Evolutionary conservation across 2,113 vertebrate species (phyloP), one percentile per base, ranked within the genome.

Genomic region (Nesospiza acunhae): DNA sequence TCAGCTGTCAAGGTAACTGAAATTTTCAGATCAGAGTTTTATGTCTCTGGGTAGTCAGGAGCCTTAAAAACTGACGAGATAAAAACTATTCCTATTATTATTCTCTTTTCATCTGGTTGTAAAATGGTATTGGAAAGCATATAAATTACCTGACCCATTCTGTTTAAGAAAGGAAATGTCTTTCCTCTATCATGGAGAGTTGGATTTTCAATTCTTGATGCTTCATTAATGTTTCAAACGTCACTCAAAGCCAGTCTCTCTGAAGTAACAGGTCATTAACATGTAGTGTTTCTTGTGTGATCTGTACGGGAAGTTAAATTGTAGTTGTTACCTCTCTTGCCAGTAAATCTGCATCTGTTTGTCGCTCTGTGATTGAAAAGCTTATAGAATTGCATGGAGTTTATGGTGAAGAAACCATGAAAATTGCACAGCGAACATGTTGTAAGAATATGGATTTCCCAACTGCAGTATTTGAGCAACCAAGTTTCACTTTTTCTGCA

Each of bases 351-450:
- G 13, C 17, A 17, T 58, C n/a, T 84, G 0, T 87, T 76, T 89
- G 31, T 90, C 60, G 26, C n/a, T 80, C 12, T 62, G 30, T 62
- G 28, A 41, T 3, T 35, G 37, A 55, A 87, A 85, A 33, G 30
- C 47, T 95, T 60, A 83, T 46, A 50, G 37, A 62, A 62, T 69
- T 82, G 20, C 6, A 13, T 66, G 31, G 46, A 7, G 24, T 31
- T 91, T 90, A 24, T 6, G 9, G 15, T 77, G 52, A 80, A 77
- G 23, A 52, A 88, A 18, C 7, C 30, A 44, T 47, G 27, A 76
- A 46, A 75, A 55, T 47, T 37, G 11, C 31, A 13, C 0, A 0
- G 24, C 1, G 3, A 50, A n/a, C 13, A 1, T 55, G 9, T 58
- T 70, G 18, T 56, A 42, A 55, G 70, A 79, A 39, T 22, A 13